phyloP scores from a whole-genome alignment of 2,888 invertebrate species.

The Melanchra persicariae region DNA sequence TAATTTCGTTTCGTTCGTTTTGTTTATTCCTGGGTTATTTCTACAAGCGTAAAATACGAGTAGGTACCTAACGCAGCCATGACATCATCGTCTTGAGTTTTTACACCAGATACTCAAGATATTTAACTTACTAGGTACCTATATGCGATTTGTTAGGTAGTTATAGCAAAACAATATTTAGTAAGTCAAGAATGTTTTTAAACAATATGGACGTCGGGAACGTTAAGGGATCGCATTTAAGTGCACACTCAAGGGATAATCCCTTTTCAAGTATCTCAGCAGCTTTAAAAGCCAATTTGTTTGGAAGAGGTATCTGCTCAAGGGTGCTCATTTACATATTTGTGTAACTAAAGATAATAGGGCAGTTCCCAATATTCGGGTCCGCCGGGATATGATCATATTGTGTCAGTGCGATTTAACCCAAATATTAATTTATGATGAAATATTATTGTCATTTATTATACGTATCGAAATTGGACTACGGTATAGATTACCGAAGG shows the following conservation, averaged over 20 bases:
- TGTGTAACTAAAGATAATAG: conserved; percentile 61
- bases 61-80: conserved; percentile 25
- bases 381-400: conserved; percentile 49
- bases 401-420: conserved; percentile 47
- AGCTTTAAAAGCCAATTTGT: conserved; percentile 67
- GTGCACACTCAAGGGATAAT: conserved; percentile 66
- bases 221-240: conserved; percentile 61
- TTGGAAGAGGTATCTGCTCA: conserved; percentile 57
- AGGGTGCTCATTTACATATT: conserved; percentile 63
- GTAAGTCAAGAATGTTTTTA: conserved; percentile 48
- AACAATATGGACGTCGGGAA: conserved; percentile 44
- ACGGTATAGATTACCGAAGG: conserved; percentile 17
- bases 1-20: conserved; percentile 12
- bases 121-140: neutral
- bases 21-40: conserved; percentile 32
- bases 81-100: conserved; percentile 56
- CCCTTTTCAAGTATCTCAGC: conserved; percentile 65
- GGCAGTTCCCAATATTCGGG: conserved; percentile 44
- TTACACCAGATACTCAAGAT: conserved; percentile 16
- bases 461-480: conserved; percentile 33
- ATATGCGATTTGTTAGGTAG: neutral
- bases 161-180: conserved; percentile 35
- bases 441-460: conserved; percentile 53
- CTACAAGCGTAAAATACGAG: conserved; percentile 18
- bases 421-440: conserved; percentile 54